Base-by-base conservation (phyloP, 2,888 invertebrate genomes). In the Pachliopta kotzebuea region DNA sequence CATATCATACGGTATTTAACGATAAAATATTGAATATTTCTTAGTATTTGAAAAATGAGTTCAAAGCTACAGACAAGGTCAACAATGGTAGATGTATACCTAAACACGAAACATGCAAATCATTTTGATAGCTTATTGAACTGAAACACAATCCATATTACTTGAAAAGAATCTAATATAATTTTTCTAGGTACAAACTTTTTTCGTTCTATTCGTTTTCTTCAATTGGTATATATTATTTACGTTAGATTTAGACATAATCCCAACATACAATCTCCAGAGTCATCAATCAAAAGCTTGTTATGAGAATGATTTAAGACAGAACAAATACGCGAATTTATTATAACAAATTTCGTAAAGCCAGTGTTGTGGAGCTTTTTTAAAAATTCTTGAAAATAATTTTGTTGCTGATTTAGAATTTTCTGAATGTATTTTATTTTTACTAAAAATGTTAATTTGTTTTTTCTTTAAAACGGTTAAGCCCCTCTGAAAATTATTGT, bases 211-310 rank as follows among this genome's bases (percentile, higher is more conserved):
- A 55, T 45, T 60, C 55, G 26, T 26, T 55, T n/a, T 54, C 6
- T 26, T 17, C 7, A 60, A 60, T n/a, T 45, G 42, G 26, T 60
- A 60, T 56, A 56, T 61, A 49, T 61, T 29, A 20, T 31, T 60
- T 17, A 55, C 54, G 45, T 55, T 20, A 37, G 24, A 54, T 55
- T 21, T 55, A 61, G 55, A 61, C 55, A 54, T 55, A 61, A 29
- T 56, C 55, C 29, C 37, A 52, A 56, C 56, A 50, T 56, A 56
- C 62, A 62, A 62, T 62, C 56, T 62, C 62, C 62, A 56, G 62
- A 24, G 37, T 37, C 24, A 62, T 62, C 56, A 56, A 56, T 62
- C 56, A 62, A 56, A 8, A 37, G 50, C 56, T 11, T 56, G 50
- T 24, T 63, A 53, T 26, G 56, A 62, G 45, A 21, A 62, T 56